Evolutionary conservation across 2,888 invertebrate genomes (phyloP).

Genomic region (Aricia artaxerxes): DNA sequence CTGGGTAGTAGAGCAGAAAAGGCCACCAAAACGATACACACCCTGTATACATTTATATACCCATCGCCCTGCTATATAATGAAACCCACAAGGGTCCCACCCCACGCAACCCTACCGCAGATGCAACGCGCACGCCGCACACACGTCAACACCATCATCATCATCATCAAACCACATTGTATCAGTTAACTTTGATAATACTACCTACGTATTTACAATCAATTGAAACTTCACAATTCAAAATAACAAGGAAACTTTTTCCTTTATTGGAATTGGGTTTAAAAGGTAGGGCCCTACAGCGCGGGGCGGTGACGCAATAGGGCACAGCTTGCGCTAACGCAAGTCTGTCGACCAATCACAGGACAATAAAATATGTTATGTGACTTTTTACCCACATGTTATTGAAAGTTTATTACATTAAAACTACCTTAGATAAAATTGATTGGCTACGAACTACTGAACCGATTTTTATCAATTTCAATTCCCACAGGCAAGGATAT

Average conservation of each 20-base stretch:
- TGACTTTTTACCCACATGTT: no score
- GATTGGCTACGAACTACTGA: no score
- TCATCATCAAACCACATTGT: neutral
- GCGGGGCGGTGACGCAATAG: slow-evolving; percentile 17
- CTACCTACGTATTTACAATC: no score
- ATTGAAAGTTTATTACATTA: no score
- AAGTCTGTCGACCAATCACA: slow-evolving; percentile 34
- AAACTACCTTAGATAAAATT: no score
- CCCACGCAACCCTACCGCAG: slow-evolving; percentile 1
- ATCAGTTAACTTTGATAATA: no score
- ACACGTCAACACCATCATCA: neutral
- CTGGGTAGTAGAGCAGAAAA: no score
- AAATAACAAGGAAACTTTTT: no score
- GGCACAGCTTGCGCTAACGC: slow-evolving; percentile 57
- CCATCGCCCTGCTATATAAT: neutral
- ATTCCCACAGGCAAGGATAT: no score
- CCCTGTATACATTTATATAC: neutral
- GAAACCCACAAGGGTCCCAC: neutral
- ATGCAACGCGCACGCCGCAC: neutral
- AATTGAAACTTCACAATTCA: no score
- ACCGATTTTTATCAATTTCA: no score
- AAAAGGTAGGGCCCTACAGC: neutral
- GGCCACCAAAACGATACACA: neutral
- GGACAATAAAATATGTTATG: neutral
- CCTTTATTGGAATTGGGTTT: no score